Evolutionary conservation across 1,140 invertebrate genomes (phyloP), one percentile per base, ranked within the genome.

Genomic region (Ditylenchus dipsaci): DNA sequence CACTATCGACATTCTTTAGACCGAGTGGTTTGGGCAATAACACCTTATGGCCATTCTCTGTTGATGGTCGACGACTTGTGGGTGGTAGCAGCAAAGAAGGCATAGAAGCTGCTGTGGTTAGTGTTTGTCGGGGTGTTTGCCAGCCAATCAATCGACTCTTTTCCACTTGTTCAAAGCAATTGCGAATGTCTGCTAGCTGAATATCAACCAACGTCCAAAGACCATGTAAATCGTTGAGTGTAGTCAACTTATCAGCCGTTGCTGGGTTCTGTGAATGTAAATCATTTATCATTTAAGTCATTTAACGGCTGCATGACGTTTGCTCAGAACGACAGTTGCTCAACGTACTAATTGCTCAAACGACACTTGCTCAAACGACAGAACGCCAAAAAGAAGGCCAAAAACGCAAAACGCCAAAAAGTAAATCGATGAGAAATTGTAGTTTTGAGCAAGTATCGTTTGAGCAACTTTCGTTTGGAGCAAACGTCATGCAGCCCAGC

Each of bases 121-220:
- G 23, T 9, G 47, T 30, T 63, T 49, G 23, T 63, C 61, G 11
- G 3, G 23, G 1, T n/a, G 49, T 19, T 1, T 57, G 19, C 68
- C 68, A 70, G n/a, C 58, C 42, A 29, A n/a, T 38, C 15, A 59
- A 49, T 30, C 68, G 68, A 45, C 49, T 60, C 33, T 67, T 57
- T 67, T 70, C 68, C 19, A 70, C 43, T n/a, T 21, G 17, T 29
- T 70, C 59, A 67, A 70, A 70, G 49, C 38, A 60, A 0, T 29
- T n/a, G 19, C 68, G 68, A 30, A 70, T 70, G 38, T 70, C 68
- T 23, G 69, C 68, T 38, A 70, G 33, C 26, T 70, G 68, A 47
- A 70, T 70, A 8, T 70, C 65, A 17, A 70, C 60, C 27, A 70
- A 53, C 17, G 67, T 38, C 68, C 68, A 70, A 43, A 70, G 65